These are phyloP conservation scores for Anthopleura sola DNA, from an alignment of 64 coral and sea anemone genomes.

Conservation along the genomic window DNA sequence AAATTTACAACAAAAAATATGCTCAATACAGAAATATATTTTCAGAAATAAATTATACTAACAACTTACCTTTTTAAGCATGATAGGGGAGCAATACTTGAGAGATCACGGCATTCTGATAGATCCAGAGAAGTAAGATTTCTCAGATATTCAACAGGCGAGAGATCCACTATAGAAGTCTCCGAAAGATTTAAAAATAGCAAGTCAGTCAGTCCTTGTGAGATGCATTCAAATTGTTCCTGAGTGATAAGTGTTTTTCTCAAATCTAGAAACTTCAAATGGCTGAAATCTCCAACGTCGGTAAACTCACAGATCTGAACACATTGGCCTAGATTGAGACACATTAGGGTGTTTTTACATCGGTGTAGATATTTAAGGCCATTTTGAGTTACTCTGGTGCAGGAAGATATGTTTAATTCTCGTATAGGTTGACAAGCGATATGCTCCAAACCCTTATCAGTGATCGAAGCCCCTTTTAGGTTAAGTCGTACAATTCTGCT, in stretches of 20 bases:
- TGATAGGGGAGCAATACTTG: slow-evolving; percentile 47
- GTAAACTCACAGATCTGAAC: slow-evolving; percentile 27
- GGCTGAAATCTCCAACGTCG: slow-evolving; percentile 42
- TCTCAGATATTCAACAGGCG: slow-evolving; percentile 50
- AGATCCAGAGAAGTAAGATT: slow-evolving; percentile 63
- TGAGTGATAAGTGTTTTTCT: slow-evolving; percentile 51
- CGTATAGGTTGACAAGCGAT: slow-evolving; percentile 65
- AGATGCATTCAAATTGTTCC: slow-evolving; percentile 32
- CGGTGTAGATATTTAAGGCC: slow-evolving; percentile 42
- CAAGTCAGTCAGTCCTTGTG: slow-evolving; percentile 29
- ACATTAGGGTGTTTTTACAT: slow-evolving; percentile 65
- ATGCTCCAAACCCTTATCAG: slow-evolving; percentile 54
- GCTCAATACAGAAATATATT: neutral
- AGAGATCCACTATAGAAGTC: slow-evolving; percentile 57
- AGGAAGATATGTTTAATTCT: slow-evolving; percentile 70
- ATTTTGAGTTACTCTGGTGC: slow-evolving; percentile 44
- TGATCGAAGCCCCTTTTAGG: slow-evolving; percentile 58
- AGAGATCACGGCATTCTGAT: slow-evolving; percentile 42
- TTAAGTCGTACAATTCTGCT: slow-evolving; percentile 73
- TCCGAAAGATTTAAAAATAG: slow-evolving; percentile 52
- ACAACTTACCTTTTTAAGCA: slow-evolving; percentile 51
- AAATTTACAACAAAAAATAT: neutral
- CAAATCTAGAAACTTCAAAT: slow-evolving; percentile 56
- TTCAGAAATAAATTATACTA: neutral
- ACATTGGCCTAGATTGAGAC: slow-evolving; percentile 59